A percentile compares a stretch with the other conserved stretches of the same genome.
phyloP scores from a whole-genome alignment of 1,140 invertebrate genomes.

The Ooceraea biroi region DNA sequence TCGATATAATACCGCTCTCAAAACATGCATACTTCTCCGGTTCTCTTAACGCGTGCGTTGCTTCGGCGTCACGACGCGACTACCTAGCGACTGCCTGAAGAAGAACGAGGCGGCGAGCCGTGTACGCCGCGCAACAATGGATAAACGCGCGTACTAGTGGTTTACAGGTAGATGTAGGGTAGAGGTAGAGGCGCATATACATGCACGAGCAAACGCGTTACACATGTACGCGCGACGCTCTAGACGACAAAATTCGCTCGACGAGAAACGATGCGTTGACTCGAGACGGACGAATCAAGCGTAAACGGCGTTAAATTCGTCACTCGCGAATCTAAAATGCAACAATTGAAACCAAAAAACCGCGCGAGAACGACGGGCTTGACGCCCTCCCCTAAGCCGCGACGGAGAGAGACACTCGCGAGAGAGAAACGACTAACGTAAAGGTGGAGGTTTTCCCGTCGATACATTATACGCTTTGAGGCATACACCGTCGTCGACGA shows the following conservation, averaged over 20 bases:
- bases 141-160: no score
- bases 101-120: no score
- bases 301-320: slow-evolving; percentile 12
- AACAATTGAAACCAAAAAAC: slow-evolving; percentile 55
- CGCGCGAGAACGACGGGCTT: slow-evolving; percentile 27
- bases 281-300: not conserved
- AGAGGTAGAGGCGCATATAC: slow-evolving; percentile 21
- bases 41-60: slow-evolving; percentile 77
- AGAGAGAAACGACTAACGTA: not conserved
- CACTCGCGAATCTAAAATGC: slow-evolving; percentile 19
- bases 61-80: slow-evolving; percentile 53
- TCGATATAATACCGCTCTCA: slow-evolving; percentile 87
- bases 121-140: slow-evolving; percentile 18
- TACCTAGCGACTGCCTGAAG: slow-evolving; percentile 6
- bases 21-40: slow-evolving; percentile 85
- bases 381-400: slow-evolving; percentile 26
- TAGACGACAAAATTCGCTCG: not conserved
- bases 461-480: slow-evolving; percentile 62
- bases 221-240: no score
- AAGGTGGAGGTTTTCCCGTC: slow-evolving; percentile 36
- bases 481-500: slow-evolving; percentile 49
- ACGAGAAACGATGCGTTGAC: not conserved
- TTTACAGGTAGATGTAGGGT: no score
- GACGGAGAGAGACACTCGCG: slow-evolving; percentile 39
- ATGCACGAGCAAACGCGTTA: not conserved